phyloP scores from a whole-genome alignment of 2,113 vertebrate genomes.

The Monarcha castaneiventris region DNA sequence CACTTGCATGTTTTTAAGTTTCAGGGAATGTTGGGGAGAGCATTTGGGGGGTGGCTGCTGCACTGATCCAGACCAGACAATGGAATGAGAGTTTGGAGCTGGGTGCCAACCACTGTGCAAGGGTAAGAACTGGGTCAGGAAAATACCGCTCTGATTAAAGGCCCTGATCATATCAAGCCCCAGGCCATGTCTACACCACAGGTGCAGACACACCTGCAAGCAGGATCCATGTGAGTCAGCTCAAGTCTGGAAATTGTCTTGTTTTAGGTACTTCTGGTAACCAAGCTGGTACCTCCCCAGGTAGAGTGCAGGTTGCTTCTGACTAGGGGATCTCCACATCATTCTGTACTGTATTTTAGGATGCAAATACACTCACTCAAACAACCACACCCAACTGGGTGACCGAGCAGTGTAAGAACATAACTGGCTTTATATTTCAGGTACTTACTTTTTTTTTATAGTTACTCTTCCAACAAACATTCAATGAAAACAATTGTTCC shows the following conservation, averaged over 20 bases:
- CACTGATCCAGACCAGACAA: background rate
- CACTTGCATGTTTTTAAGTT: background rate
- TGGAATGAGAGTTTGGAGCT: background rate
- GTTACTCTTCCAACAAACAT: background rate
- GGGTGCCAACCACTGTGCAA: background rate
- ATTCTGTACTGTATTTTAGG: background rate
- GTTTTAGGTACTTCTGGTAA: background rate
- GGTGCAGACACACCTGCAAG: constrained; percentile 45
- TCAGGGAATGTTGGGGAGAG: background rate
- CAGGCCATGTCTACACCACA: constrained; percentile 50
- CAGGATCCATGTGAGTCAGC: constrained; percentile 21
- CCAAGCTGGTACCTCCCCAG: background rate
- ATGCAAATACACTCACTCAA: background rate
- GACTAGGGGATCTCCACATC: background rate
- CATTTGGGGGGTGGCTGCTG: background rate
- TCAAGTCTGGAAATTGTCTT: background rate
- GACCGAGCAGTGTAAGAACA: background rate
- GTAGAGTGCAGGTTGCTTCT: background rate
- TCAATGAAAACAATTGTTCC: background rate
- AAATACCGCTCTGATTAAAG: constrained; percentile 52
- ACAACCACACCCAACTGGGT: background rate
- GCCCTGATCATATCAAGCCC: constrained; percentile 15
- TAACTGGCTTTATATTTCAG: background rate
- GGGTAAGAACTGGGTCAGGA: constrained; percentile 50
- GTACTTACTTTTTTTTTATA: background rate